These are phyloP conservation scores for Pocillopora meandrina DNA, from an alignment of 92 coral and sea anemone species.

Conservation along the genomic window DNA sequence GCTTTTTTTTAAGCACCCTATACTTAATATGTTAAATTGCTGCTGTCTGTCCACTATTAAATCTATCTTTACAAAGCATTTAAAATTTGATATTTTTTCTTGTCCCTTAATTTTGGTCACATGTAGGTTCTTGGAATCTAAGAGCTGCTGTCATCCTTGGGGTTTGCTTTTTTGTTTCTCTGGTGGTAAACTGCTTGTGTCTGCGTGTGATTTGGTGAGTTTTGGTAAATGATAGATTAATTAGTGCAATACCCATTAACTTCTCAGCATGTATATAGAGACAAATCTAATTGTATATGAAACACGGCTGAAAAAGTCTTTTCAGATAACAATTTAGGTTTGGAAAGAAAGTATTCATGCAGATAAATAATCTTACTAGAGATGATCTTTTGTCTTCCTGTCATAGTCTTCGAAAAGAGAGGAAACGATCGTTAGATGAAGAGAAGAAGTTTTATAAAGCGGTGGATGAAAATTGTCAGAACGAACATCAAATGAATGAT, in stretches of 20 bases:
- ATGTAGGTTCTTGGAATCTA: slow-evolving; percentile 6
- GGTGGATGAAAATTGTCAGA: too few species aligned
- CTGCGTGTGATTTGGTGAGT: not conserved
- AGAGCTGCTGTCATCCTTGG: not conserved
- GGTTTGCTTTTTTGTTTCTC: not conserved
- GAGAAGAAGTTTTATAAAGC: too few species aligned
- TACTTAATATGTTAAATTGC: not conserved
- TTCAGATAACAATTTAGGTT: not conserved
- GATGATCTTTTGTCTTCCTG: too few species aligned
- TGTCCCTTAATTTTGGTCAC: not conserved
- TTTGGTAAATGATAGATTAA: not conserved
- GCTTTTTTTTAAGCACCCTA: too few species aligned
- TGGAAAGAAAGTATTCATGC: too few species aligned
- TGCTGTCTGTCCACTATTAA: not conserved
- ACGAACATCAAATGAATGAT: too few species aligned
- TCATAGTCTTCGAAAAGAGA: too few species aligned
- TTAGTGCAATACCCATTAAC: too few species aligned
- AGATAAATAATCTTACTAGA: too few species aligned
- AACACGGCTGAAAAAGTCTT: not conserved
- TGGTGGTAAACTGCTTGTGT: not conserved
- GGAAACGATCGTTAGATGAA: too few species aligned
- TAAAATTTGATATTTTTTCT: not conserved
- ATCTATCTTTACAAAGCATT: not conserved
- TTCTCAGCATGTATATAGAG: not conserved
- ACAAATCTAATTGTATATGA: not conserved